These are phyloP conservation scores for Euura lappo DNA, from an alignment of 1,140 invertebrate species.

Conservation along the genomic window DNA sequence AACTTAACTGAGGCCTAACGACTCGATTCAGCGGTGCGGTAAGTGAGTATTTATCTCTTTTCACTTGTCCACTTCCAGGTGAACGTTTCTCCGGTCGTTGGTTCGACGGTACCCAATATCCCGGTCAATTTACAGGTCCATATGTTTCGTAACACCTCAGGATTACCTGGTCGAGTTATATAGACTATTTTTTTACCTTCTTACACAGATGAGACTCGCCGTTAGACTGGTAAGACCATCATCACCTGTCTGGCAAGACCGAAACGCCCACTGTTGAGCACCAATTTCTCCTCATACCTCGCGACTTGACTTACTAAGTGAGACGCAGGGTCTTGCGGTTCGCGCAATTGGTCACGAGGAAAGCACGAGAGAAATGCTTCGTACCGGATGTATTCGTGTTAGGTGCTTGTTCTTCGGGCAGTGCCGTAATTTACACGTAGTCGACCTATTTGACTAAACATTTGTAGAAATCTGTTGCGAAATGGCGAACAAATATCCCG, in stretches of 20 bases:
- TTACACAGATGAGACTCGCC: background rate
- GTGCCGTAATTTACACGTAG: background rate
- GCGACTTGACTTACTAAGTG: background rate
- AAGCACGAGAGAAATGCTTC: background rate
- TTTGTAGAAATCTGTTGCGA: background rate
- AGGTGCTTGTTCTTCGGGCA: background rate
- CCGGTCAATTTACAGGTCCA: too few species aligned
- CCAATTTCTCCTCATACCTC: background rate
- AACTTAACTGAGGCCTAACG: too few species aligned
- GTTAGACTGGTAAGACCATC: background rate
- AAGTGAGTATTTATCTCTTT: too few species aligned
- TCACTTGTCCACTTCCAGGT: too few species aligned
- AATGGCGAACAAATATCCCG: background rate
- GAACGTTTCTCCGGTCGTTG: too few species aligned
- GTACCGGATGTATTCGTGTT: constrained; percentile 1
- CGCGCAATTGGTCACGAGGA: background rate
- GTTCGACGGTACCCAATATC: too few species aligned
- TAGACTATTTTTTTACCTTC: background rate
- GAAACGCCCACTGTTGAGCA: background rate
- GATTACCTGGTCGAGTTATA: background rate
- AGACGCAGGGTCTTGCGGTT: background rate
- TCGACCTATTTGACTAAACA: background rate
- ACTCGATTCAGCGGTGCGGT: too few species aligned
- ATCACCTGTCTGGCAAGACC: background rate
- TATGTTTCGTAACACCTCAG: too few species aligned